Conservation (phyloP, 2,888 invertebrate genomes). For the Drosophila fungiperda region DNA sequence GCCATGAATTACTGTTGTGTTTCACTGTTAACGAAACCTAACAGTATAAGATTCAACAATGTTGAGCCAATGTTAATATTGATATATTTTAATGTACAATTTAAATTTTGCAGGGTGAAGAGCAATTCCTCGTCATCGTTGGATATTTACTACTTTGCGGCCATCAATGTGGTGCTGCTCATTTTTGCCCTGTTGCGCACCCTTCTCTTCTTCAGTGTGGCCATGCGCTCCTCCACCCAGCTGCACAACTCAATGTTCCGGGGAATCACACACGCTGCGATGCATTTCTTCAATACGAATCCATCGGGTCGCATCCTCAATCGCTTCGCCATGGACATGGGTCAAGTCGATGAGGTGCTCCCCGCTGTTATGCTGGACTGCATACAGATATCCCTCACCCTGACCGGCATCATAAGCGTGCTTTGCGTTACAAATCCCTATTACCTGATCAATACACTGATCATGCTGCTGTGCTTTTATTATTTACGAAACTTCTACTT, state of each 20-base stretch:
- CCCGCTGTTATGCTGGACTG: constrained; percentile 84
- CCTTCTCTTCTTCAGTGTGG: constrained; percentile 86
- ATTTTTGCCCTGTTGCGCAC: constrained; percentile 83
- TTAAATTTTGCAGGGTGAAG: constrained; percentile 72
- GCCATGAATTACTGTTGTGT: neutral
- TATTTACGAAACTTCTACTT: constrained; percentile 91
- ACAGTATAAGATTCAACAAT: neutral
- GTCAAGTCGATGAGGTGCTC: constrained; percentile 85
- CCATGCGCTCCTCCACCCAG: constrained; percentile 90
- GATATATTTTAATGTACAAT: neutral
- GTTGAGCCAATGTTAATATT: neutral
- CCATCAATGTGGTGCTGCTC: constrained; percentile 84
- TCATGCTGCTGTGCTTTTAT: constrained; percentile 90
- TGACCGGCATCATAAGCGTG: constrained; percentile 92
- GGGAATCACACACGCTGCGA: constrained; percentile 91
- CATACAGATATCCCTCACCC: constrained; percentile 90
- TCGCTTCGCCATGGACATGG: constrained; percentile 95
- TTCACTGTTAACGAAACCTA: neutral
- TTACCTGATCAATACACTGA: constrained; percentile 89
- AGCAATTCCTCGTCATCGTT: constrained; percentile 60
- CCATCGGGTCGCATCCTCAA: constrained; percentile 93
- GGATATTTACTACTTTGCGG: constrained; percentile 86
- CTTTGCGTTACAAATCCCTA: constrained; percentile 91
- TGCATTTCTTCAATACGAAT: constrained; percentile 95
- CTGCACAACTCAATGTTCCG: constrained; percentile 94